Percentiles rank a stretch among this genome's conserved stretches.
phyloP scores from a whole-genome alignment of 1,140 invertebrate species.

The Lysiphlebus fabarum region DNA sequence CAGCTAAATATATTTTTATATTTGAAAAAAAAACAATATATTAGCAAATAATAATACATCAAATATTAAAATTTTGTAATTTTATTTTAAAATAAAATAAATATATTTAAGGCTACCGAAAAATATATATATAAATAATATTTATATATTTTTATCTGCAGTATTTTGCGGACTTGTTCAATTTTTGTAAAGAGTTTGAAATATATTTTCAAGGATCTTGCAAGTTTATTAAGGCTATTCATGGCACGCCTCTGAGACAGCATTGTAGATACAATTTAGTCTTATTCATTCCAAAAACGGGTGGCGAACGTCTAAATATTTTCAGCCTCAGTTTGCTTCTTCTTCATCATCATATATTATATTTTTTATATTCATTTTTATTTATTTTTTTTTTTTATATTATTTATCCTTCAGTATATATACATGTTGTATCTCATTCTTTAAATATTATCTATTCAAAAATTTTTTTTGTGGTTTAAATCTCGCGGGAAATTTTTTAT shows the following conservation, averaged over 20 bases:
- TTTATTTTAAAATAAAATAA: too few species aligned
- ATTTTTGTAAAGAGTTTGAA: slow-evolving; percentile 36
- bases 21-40: too few species aligned
- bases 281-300: slow-evolving; percentile 49
- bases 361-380: not conserved
- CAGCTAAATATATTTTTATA: too few species aligned
- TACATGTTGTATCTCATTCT: slow-evolving; percentile 12
- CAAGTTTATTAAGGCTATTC: slow-evolving; percentile 57
- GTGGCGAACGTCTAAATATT: slow-evolving; percentile 53
- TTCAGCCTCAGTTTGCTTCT: slow-evolving; percentile 42
- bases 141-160: too few species aligned
- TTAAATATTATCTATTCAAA: not conserved
- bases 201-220: slow-evolving; percentile 53
- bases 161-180: not conserved
- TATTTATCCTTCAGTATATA: not conserved
- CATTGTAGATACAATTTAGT: slow-evolving; percentile 57
- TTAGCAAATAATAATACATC: too few species aligned
- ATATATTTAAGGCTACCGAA: too few species aligned
- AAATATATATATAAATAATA: too few species aligned
- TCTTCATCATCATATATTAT: slow-evolving; percentile 13
- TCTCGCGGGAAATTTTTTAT: not conserved
- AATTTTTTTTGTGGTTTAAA: too few species aligned
- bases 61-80: too few species aligned
- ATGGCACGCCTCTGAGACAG: slow-evolving; percentile 49
- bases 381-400: slow-evolving; percentile 10